These are phyloP conservation scores for Brienomyrus brachyistius DNA, from an alignment of 2,113 vertebrate genomes.

Conservation along the genomic window DNA sequence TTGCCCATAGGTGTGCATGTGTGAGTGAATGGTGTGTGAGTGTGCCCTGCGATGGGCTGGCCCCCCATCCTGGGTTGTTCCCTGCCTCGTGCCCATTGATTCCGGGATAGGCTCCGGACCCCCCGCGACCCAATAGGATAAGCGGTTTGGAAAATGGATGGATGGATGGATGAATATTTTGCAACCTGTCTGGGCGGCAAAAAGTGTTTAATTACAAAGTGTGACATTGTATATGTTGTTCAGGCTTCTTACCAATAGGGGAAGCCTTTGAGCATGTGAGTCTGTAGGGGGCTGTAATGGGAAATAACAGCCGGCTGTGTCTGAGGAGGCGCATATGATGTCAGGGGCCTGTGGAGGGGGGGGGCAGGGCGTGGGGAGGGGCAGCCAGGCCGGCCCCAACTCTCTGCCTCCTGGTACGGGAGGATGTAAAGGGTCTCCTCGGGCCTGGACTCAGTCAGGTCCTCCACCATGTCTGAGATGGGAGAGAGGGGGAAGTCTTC, in stretches of 20 bases:
- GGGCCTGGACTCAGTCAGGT: not conserved
- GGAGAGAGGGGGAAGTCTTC: constrained; percentile 44
- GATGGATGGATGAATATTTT: not conserved
- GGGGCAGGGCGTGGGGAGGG: not conserved
- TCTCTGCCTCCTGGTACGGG: not conserved
- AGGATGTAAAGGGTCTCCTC: not conserved
- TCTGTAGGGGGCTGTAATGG: too few relatives aligned
- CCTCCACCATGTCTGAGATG: not conserved
- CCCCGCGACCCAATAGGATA: too few relatives aligned
- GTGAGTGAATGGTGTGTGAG: too few relatives aligned
- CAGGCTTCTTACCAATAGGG: not conserved
- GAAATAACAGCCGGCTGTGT: not conserved
- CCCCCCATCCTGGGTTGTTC: too few relatives aligned
- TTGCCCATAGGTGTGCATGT: too few relatives aligned
- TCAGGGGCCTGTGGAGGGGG: not conserved
- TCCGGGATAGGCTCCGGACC: too few relatives aligned
- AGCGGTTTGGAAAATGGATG: too few relatives aligned
- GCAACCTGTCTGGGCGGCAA: not conserved
- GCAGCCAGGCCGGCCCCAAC: not conserved
- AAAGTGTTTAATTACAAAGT: not conserved
- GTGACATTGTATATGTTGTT: not conserved
- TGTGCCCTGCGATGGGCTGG: too few relatives aligned
- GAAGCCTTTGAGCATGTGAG: not conserved
- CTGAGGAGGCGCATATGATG: not conserved
- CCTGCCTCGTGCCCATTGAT: too few relatives aligned